Evolutionary conservation across 2,113 vertebrate species (phyloP).

Genomic region (Antennarius striatus): DNA sequence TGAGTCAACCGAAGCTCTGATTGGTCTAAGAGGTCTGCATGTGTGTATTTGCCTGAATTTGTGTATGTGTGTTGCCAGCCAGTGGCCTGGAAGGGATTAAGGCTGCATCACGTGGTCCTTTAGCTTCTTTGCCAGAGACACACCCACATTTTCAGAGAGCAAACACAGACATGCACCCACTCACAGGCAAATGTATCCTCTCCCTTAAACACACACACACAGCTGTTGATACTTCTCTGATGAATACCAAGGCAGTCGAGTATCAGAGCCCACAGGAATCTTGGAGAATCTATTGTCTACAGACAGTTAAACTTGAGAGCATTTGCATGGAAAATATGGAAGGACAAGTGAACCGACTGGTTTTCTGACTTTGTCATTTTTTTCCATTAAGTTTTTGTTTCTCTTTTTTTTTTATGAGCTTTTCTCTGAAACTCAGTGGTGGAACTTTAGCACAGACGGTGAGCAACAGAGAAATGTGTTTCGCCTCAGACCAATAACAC

Average conservation of each 20-base stretch:
- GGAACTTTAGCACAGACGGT: slow-evolving; percentile 36
- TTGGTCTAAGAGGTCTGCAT: background rate
- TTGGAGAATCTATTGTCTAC: slow-evolving; percentile 32
- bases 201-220: slow-evolving; percentile 59
- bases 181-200: background rate
- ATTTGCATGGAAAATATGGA: slow-evolving; percentile 40
- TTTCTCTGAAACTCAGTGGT: slow-evolving; percentile 38
- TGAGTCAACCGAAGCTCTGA: background rate
- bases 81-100: slow-evolving; percentile 73
- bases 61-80: slow-evolving; percentile 37
- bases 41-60: slow-evolving; percentile 2
- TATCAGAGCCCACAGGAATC: slow-evolving; percentile 34
- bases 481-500: slow-evolving; percentile 43
- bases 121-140: slow-evolving; percentile 73
- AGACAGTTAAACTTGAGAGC: slow-evolving; percentile 10
- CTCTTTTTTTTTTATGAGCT: slow-evolving; percentile 9
- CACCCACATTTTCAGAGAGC: slow-evolving; percentile 44
- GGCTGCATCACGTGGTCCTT: slow-evolving; percentile 69
- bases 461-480: slow-evolving; percentile 68
- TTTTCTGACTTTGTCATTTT: slow-evolving; percentile 33
- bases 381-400: background rate
- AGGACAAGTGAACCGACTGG: slow-evolving; percentile 39
- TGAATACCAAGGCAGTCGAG: slow-evolving; percentile 22
- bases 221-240: slow-evolving; percentile 63
- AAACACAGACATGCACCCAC: slow-evolving; percentile 8